Percentiles rank a stretch among this genome's conserved stretches.
phyloP scores from a whole-genome alignment of 2,888 invertebrate genomes.

The Drosophila gaucha region DNA sequence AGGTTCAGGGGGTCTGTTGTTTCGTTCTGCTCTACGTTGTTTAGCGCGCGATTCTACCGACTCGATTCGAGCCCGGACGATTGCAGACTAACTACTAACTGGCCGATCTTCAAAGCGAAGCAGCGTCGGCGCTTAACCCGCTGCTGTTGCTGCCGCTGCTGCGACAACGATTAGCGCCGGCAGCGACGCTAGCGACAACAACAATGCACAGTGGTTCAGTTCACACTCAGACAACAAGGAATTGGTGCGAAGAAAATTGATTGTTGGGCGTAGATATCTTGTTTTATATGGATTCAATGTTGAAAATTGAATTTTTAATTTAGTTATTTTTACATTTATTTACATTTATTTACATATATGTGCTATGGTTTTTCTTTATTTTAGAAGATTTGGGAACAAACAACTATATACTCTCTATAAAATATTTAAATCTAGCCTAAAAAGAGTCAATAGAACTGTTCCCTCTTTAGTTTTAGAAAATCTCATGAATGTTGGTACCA shows the following conservation, averaged over 20 bases:
- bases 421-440: too few relatives aligned
- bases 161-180: constrained; percentile 46
- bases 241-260: background rate
- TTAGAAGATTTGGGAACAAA: too few relatives aligned
- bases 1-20: background rate
- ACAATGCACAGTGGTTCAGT: constrained; percentile 31
- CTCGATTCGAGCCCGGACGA: constrained; percentile 71
- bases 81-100: constrained; percentile 76
- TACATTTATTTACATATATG: background rate
- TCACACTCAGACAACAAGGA: background rate
- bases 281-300: too few relatives aligned
- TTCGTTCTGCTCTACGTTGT: constrained; percentile 1
- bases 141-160: constrained; percentile 38
- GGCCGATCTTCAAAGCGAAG: constrained; percentile 72
- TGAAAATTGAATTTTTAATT: too few relatives aligned
- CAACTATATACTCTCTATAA: too few relatives aligned
- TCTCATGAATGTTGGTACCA: too few relatives aligned
- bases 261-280: too few relatives aligned
- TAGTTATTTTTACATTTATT: background rate
- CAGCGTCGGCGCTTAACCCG: constrained; percentile 72
- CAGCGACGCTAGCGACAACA: constrained; percentile 29
- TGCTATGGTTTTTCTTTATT: too few relatives aligned
- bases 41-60: constrained; percentile 52
- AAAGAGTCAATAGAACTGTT: too few relatives aligned
- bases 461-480: too few relatives aligned